Conservation (phyloP, 2,113 vertebrate genomes). For the Nerophis lumbriciformis region DNA sequence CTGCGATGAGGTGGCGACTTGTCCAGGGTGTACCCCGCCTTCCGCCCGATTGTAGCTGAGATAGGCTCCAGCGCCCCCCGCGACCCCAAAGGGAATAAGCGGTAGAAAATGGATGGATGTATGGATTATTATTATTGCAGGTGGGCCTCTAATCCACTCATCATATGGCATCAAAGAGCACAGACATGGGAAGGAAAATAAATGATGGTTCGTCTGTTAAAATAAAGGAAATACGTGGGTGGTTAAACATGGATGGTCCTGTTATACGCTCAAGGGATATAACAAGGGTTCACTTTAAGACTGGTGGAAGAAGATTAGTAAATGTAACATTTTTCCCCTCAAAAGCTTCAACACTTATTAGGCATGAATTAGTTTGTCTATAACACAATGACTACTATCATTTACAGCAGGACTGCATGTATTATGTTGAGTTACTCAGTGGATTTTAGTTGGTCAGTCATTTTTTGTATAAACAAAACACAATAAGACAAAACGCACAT, state of each 20-base stretch:
- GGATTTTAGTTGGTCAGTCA: not conserved
- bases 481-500: not conserved
- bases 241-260: not conserved
- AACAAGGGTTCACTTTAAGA: not conserved
- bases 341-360: not conserved
- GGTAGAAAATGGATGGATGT: too few species aligned
- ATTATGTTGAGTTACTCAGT: not conserved
- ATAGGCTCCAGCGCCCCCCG: too few species aligned
- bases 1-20: too few species aligned
- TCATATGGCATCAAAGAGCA: not conserved
- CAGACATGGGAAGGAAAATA: not conserved
- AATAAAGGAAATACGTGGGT: too few species aligned
- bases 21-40: too few species aligned
- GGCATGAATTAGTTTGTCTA: not conserved
- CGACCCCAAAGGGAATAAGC: too few species aligned
- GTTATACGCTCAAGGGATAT: not conserved
- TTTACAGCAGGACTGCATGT: not conserved
- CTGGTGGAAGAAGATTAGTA: not conserved
- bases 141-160: too few species aligned
- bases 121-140: too few species aligned
- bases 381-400: too few species aligned
- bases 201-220: too few species aligned
- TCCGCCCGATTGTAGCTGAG: too few species aligned
- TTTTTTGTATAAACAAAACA: constrained; percentile 6
- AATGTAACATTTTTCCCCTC: not conserved